Percentiles rank a stretch among this genome's conserved stretches.
phyloP scores from a whole-genome alignment of 2,113 vertebrate genomes.

The Hippocampus barbouri region DNA sequence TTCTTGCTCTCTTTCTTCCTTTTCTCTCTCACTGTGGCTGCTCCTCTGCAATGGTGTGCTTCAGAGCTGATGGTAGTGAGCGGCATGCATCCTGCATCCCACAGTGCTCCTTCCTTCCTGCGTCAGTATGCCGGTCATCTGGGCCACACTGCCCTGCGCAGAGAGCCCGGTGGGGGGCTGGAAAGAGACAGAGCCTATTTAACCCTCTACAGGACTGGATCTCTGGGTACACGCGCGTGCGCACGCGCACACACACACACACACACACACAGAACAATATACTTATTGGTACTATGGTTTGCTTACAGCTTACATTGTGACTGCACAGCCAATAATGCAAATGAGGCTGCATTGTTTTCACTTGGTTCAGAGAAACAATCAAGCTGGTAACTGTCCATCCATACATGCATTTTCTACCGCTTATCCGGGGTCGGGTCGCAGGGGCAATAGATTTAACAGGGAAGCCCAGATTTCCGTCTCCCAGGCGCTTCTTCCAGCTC shows the following conservation, averaged over 20 bases:
- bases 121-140: conserved; percentile 76
- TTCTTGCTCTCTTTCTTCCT: conserved; percentile 5
- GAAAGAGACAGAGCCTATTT: conserved; percentile 72
- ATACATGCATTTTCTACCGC: no score
- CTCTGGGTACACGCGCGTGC: conserved; percentile 67
- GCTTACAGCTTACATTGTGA: not conserved
- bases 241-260: not conserved
- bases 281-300: not conserved
- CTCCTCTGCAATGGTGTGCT: conserved; percentile 24
- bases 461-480: no score
- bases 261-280: not conserved
- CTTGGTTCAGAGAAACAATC: not conserved
- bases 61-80: conserved; percentile 73
- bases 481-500: no score
- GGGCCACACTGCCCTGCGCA: conserved; percentile 72
- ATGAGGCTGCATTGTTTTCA: not conserved
- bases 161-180: conserved; percentile 68
- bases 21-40: conserved; percentile 5
- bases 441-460: no score
- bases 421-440: no score
- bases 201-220: conserved; percentile 75
- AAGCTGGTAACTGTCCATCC: not conserved
- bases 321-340: not conserved
- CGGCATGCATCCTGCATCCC: conserved; percentile 70
- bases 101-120: conserved; percentile 78